These are phyloP conservation scores for Plestiodon gilberti DNA, from an alignment of 2,113 vertebrate genomes.

Conservation along the genomic window DNA sequence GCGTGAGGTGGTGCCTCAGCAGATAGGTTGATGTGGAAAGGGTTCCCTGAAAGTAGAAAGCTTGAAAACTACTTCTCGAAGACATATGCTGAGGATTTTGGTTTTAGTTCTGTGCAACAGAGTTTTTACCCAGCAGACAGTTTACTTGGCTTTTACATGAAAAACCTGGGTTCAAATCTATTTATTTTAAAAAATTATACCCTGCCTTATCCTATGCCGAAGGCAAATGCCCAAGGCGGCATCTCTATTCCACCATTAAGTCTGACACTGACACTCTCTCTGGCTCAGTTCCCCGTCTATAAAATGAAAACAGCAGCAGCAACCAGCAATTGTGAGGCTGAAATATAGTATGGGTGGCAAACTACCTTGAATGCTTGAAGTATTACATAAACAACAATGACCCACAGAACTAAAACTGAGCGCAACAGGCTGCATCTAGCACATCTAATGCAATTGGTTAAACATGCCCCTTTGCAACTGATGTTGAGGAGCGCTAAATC, in stretches of 20 bases:
- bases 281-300: background rate
- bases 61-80: background rate
- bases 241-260: too few relatives aligned
- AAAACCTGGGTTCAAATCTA: background rate
- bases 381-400: background rate
- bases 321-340: background rate
- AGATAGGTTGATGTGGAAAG: background rate
- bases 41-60: background rate
- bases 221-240: too few relatives aligned
- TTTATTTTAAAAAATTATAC: too few relatives aligned
- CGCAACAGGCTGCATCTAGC: too few relatives aligned
- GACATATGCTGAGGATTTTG: background rate
- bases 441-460: background rate
- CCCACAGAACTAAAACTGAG: background rate
- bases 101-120: background rate
- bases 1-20: background rate
- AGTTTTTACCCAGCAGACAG: background rate
- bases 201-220: too few relatives aligned
- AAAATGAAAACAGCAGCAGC: background rate
- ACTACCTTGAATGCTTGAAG: background rate
- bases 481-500: background rate
- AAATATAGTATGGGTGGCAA: background rate
- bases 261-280: too few relatives aligned
- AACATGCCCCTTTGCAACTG: background rate
- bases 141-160: background rate